A percentile compares a stretch with the other conserved stretches of the same genome.
Conservation (phyloP, 2,113 vertebrate genomes). For the Callionymus lyra region DNA sequence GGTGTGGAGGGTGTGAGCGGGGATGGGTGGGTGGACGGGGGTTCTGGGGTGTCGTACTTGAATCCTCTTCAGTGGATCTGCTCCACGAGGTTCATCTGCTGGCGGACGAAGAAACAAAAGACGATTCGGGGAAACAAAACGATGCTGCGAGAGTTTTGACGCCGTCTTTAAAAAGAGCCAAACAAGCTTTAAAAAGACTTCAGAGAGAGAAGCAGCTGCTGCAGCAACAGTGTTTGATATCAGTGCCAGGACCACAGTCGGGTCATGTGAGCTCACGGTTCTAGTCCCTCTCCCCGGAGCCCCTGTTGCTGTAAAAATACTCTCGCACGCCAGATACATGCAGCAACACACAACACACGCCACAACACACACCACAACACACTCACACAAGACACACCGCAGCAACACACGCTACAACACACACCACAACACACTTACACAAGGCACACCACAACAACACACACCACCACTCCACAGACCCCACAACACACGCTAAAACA, state of each 20-base stretch:
- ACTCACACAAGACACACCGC: no score
- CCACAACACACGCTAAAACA: no score
- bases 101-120: slow-evolving; percentile 15
- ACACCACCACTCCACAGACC: no score
- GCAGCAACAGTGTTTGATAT: slow-evolving; percentile 40
- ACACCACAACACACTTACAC: no score
- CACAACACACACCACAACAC: no score
- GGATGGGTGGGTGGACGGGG: slow-evolving; percentile 24
- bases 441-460: no score
- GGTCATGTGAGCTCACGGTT: slow-evolving; percentile 36
- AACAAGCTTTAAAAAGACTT: slow-evolving; percentile 2
- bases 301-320: slow-evolving; percentile 23
- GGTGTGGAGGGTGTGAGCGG: slow-evolving; percentile 66
- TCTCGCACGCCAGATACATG: slow-evolving; percentile 19
- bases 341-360: no score
- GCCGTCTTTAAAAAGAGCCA: slow-evolving; percentile 6
- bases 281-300: slow-evolving; percentile 44
- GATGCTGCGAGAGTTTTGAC: slow-evolving; percentile 18
- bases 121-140: slow-evolving; percentile 26
- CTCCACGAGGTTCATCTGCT: slow-evolving; percentile 28
- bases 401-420: no score
- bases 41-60: slow-evolving; percentile 40
- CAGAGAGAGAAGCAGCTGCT: slow-evolving; percentile 8
- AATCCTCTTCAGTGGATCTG: slow-evolving; percentile 45
- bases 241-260: slow-evolving; percentile 44